phyloP scores from a whole-genome alignment of 2,888 invertebrate genomes.

The Cistogaster globosa region DNA sequence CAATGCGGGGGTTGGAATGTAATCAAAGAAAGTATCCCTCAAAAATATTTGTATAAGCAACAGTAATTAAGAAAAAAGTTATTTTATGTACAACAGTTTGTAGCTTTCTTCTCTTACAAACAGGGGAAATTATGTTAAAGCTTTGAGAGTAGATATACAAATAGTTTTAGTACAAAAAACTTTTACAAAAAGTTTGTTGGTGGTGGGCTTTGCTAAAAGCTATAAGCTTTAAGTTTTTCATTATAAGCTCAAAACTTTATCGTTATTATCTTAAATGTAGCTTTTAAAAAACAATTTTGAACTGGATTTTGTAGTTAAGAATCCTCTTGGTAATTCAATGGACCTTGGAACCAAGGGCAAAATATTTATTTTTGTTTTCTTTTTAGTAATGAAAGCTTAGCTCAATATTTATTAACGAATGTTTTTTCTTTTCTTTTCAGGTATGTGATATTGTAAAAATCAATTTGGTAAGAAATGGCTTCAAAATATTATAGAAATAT shows the following conservation, averaged over 20 bases:
- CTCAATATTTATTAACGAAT: no score
- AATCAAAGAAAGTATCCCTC: slow-evolving; percentile 12
- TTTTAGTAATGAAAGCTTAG: neutral
- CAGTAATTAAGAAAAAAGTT: neutral
- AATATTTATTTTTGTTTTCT: neutral
- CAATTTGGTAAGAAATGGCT: slow-evolving; percentile 58
- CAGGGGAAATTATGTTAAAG: slow-evolving; percentile 45
- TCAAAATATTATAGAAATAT: slow-evolving; percentile 2
- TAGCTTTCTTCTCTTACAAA: neutral
- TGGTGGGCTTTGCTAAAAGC: slow-evolving; percentile 27
- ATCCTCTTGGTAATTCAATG: no score
- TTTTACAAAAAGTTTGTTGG: neutral
- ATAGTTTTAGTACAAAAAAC: slow-evolving; percentile 34
- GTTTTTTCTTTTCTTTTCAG: slow-evolving; percentile 38
- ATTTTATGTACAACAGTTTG: slow-evolving; percentile 4
- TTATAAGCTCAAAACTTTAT: neutral
- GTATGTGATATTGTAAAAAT: neutral
- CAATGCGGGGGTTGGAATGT: neutral
- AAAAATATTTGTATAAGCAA: neutral
- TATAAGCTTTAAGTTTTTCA: slow-evolving; percentile 8
- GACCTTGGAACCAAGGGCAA: no score
- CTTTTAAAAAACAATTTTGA: no score
- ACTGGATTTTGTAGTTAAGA: no score
- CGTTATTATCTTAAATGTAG: neutral
- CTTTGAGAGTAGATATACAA: neutral